phyloP scores from a whole-genome alignment of 2,113 vertebrate genomes.

The Mohoua ochrocephala region DNA sequence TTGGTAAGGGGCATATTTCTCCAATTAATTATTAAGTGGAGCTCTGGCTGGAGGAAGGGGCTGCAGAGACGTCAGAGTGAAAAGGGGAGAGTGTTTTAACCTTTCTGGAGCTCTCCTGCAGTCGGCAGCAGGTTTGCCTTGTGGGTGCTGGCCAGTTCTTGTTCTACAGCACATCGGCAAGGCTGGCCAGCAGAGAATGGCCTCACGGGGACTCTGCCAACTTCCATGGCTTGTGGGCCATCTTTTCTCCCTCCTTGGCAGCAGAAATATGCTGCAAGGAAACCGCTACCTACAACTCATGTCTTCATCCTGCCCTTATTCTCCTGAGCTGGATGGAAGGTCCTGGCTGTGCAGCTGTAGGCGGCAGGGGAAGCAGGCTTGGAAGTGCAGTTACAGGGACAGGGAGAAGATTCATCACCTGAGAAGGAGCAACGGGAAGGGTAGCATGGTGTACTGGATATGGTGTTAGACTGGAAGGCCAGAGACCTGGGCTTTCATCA shows the following conservation, averaged over 20 bases:
- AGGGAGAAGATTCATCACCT: neutral
- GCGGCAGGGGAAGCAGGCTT: neutral
- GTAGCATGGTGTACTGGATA: neutral
- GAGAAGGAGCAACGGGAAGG: neutral
- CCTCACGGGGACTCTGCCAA: constrained; percentile 19
- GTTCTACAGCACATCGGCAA: neutral
- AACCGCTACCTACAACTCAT: neutral
- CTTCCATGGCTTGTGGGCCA: neutral
- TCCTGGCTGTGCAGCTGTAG: neutral
- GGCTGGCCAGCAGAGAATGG: constrained; percentile 41
- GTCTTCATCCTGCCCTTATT: neutral
- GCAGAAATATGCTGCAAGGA: neutral
- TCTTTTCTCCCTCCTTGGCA: neutral
- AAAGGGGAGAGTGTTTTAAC: neutral
- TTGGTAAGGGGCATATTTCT: constrained; percentile 21
- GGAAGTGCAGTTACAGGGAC: neutral
- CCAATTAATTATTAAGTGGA: constrained; percentile 37
- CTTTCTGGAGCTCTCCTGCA: neutral
- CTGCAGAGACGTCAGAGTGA: neutral
- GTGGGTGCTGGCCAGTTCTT: constrained; percentile 24
- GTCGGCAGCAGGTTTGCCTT: neutral
- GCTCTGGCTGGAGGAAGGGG: constrained; percentile 24
- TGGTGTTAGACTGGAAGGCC: neutral
- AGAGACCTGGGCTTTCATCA: neutral
- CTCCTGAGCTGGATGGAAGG: neutral